phyloP scores from a whole-genome alignment of 2,888 invertebrate genomes.

The Mesorhabditis spiculigera region DNA sequence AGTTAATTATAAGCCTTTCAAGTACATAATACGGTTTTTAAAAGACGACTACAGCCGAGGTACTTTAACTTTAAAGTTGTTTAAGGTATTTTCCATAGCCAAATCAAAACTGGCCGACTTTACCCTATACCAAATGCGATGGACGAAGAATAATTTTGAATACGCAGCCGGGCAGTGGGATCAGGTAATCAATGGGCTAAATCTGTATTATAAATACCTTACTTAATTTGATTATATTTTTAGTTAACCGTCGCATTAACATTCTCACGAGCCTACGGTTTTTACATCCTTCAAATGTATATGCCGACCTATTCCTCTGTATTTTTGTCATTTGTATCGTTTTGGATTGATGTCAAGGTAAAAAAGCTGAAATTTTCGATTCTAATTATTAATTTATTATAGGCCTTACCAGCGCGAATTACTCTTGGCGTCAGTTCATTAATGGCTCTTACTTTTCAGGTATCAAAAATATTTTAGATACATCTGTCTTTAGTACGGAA shows the following conservation, averaged over 20 bases:
- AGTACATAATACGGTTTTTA: constrained; percentile 9
- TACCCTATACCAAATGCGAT: constrained; percentile 44
- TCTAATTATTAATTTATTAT: not conserved
- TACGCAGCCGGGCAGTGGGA: constrained; percentile 56
- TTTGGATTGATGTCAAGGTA: constrained; percentile 51
- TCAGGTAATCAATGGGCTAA: constrained; percentile 26
- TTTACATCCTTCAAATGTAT: constrained; percentile 55
- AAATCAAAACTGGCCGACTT: constrained; percentile 53
- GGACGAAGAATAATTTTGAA: constrained; percentile 52
- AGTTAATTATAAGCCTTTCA: constrained; percentile 10
- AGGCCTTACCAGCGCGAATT: constrained; percentile 49
- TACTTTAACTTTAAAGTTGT: not conserved
- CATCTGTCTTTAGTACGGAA: constrained; percentile 45
- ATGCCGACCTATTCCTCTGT: constrained; percentile 52
- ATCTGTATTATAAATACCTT: not conserved
- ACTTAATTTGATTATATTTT: constrained; percentile 11
- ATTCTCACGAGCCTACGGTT: constrained; percentile 52
- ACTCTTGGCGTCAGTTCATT: constrained; percentile 48
- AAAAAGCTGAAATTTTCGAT: not conserved
- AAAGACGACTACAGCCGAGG: not conserved
- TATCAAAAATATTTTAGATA: constrained; percentile 9
- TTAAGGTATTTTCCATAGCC: constrained; percentile 48
- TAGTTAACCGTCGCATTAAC: constrained; percentile 50
- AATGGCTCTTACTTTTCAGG: constrained; percentile 52
- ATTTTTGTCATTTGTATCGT: constrained; percentile 49